These are phyloP conservation scores for Lerista edwardsae DNA, from an alignment of 2,797 vertebrate genomes.

Conservation along the genomic window DNA sequence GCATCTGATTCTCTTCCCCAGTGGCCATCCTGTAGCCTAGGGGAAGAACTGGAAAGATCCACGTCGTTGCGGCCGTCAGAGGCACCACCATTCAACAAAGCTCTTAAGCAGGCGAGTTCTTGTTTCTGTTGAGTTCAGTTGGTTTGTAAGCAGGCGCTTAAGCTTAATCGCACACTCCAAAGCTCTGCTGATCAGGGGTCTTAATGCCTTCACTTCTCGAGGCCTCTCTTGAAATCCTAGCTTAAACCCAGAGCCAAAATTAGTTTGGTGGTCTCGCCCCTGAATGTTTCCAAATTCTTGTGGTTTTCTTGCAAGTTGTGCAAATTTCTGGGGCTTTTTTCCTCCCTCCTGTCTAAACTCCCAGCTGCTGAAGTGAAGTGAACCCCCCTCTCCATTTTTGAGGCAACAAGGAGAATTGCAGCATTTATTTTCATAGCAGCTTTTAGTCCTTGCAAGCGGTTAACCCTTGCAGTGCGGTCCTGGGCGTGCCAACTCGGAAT, in stretches of 20 bases:
- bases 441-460: background rate
- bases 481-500: background rate
- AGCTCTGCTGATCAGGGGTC: slow-evolving; percentile 1
- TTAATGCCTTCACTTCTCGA: slow-evolving; percentile 30
- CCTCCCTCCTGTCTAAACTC: background rate
- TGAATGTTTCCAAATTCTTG: slow-evolving; percentile 39
- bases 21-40: too few species aligned
- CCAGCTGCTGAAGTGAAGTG: slow-evolving; percentile 20
- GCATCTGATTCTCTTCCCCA: too few species aligned
- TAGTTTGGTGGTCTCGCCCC: slow-evolving; percentile 26
- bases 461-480: background rate
- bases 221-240: slow-evolving; percentile 35
- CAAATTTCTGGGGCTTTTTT: background rate
- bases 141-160: slow-evolving; percentile 20
- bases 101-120: slow-evolving; percentile 8
- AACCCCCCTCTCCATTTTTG: background rate
- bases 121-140: slow-evolving; percentile 1
- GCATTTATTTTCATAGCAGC: background rate
- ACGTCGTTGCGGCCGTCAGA: background rate
- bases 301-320: slow-evolving; percentile 26
- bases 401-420: background rate
- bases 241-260: slow-evolving; percentile 38
- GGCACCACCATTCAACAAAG: slow-evolving; percentile 4
- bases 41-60: background rate
- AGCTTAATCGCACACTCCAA: slow-evolving; percentile 7